phyloP scores from a whole-genome alignment of 2,797 vertebrate species.

The Diglossa cyanea region DNA sequence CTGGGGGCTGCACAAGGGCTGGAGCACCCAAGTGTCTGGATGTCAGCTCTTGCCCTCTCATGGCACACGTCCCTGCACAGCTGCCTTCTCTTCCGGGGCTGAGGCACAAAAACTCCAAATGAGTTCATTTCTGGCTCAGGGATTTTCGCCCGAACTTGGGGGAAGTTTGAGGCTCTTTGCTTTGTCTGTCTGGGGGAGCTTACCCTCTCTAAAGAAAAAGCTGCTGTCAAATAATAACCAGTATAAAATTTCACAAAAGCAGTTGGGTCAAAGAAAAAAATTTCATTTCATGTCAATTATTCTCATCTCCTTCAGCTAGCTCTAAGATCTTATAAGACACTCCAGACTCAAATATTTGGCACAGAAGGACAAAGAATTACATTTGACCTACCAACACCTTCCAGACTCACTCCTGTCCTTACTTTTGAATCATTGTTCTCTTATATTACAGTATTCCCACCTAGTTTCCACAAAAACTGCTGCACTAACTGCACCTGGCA shows the following conservation, averaged over 20 bases:
- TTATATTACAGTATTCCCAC: background rate
- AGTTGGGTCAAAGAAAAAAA: background rate
- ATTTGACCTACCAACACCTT: background rate
- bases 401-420: background rate
- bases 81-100: background rate
- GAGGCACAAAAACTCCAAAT: background rate
- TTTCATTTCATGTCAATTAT: background rate
- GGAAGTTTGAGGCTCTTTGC: background rate
- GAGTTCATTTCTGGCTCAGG: background rate
- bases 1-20: background rate
- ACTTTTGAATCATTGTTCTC: background rate
- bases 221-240: background rate
- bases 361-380: background rate
- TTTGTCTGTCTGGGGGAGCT: background rate
- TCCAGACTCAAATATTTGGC: background rate
- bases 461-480: background rate
- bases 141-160: background rate
- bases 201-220: background rate
- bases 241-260: background rate
- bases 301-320: background rate
- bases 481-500: background rate
- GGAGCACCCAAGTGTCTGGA: background rate
- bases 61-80: background rate
- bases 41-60: rapidly evolving
- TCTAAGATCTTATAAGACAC: background rate